Evolutionary conservation across 92 coral and sea anemone genomes (phyloP), one percentile per base, ranked within the genome.

Genomic region (Isaurus tuberculatus): DNA sequence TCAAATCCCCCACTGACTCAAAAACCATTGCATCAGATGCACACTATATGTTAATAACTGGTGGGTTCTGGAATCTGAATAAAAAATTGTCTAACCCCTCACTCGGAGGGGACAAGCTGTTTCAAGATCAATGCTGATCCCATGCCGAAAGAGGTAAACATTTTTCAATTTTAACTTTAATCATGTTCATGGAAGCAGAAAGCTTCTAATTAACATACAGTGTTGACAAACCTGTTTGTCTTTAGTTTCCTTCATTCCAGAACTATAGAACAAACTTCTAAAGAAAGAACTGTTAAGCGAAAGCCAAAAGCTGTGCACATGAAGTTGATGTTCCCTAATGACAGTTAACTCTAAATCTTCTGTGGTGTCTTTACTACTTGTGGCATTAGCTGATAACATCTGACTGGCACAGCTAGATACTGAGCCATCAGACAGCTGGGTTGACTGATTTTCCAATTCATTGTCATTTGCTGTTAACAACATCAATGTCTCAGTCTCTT

Each of bases 291-390:
- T 93, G 82, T 93, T 93, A 49, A 93, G 75, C 9, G 98, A 94
- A 60, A 93, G 70, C 98, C 98, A 93, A 67, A 93, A 93, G 58
- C 98, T 93, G 68, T 93, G 98, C 16, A 93, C 93, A 85, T 87
- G 65, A 42, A 93, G 83, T 70, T 93, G 90, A 79, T 91, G 89
- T 63, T 93, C 90, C 63, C 89, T 60, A 57, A 93, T 78, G 37
- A 93, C 90, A 13, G 88, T 92, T 16, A 83, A 75, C 5, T 57
- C 75, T 16, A 88, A 20, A 27, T 84, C 87, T 22, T 73, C 69
- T 19, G 48, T 33, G 2, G 46, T 63, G 14, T 63, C 27, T 44
- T 73, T 32, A n/a, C 43, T 25, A 11, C 16, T 28, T 44, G 19
- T 31, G 20, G 28, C 28, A 25, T n/a, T 46, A 64, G 17, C 30